Percentiles rank a stretch among this genome's conserved stretches.
These are phyloP conservation scores for Drosophila multiciliata DNA, from an alignment of 2,888 invertebrate genomes.

Conservation along the genomic window DNA sequence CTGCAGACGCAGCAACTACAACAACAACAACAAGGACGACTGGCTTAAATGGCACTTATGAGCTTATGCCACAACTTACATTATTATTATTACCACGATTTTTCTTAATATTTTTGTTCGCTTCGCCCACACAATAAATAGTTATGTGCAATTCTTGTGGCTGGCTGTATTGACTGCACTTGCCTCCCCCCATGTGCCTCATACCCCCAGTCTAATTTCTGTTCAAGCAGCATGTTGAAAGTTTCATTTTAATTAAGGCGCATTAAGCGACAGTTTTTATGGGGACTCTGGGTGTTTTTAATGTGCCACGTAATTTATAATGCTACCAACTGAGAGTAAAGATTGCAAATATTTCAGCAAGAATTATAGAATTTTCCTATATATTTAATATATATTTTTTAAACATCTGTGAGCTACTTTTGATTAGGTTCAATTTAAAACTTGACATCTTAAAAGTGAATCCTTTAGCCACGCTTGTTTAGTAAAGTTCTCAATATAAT, in stretches of 20 bases:
- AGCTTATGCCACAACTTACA: slow-evolving; percentile 80
- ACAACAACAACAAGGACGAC: slow-evolving; percentile 42
- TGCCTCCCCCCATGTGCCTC: not conserved
- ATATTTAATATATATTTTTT: not conserved
- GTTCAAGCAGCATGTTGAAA: slow-evolving; percentile 21
- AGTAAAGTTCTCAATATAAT: not conserved
- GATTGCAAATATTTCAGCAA: not conserved
- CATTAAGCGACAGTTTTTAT: slow-evolving; percentile 60
- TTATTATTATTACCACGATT: slow-evolving; percentile 78
- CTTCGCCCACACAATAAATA: slow-evolving; percentile 66
- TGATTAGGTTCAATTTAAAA: not conserved
- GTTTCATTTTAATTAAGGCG: slow-evolving; percentile 70
- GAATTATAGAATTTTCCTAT: not conserved
- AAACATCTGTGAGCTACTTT: not conserved
- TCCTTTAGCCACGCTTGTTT: not conserved
- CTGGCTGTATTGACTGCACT: slow-evolving; percentile 29
- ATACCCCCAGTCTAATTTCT: not conserved
- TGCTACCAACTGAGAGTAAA: not conserved
- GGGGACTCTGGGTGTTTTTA: slow-evolving; percentile 39
- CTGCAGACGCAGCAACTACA: slow-evolving; percentile 33
- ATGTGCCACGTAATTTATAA: slow-evolving; percentile 16
- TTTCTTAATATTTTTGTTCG: slow-evolving; percentile 50
- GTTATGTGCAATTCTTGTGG: slow-evolving; percentile 64
- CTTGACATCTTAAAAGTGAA: not conserved
- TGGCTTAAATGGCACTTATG: slow-evolving; percentile 81